Base-by-base conservation (phyloP, 35 echinoderm and acorn worm genomes). In the Ophiothrix spiculata region DNA sequence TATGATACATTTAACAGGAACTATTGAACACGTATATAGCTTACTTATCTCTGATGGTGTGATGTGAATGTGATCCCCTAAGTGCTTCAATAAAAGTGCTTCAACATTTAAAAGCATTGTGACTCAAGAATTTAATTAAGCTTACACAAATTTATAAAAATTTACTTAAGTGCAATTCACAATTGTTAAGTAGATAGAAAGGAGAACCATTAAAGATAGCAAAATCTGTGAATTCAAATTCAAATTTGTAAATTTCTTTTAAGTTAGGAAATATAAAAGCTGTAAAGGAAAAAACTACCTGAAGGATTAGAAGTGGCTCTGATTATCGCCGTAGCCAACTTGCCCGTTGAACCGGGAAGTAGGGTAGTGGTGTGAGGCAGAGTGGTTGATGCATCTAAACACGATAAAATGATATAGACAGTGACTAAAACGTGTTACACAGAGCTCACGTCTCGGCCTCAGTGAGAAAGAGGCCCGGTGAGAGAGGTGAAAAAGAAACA, bases 291-390 rank as follows among this genome's bases (percentile, higher is more conserved):
- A 10, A 19, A 28, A 12, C 4, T 69, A 69, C 60, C 60, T 69
- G 60, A 28, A 6, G 29, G 60, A 28, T 4, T 4, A 1, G 25
- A 25, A 25, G 60, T 69, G 23, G 60, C 29, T 15, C 16, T 25
- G 4, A 69, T 15, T 25, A 69, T 25, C 60, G 3, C 25, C 23
- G 60, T 69, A 69, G 60, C 29, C 23, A 28, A 12, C 60, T 69
- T 69, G 60, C 42, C 42, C 42, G 42, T 69, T 28, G 60, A 15
- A 4, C 16, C 8, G 8, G 60, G 60, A 69, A 69, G 60, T 25
- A 69, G 60, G 60, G 60, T 69, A 15, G 60, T 69, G 60, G 60
- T 69, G 60, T 69, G 60, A 69, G 60, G 42, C 19, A 49, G 60
- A 69, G 60, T 10, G 3, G 8, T 10, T 15, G 60, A 69, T 69